These are phyloP conservation scores for Phymatocera aterrima DNA, from an alignment of 2,888 invertebrate genomes.

Conservation along the genomic window DNA sequence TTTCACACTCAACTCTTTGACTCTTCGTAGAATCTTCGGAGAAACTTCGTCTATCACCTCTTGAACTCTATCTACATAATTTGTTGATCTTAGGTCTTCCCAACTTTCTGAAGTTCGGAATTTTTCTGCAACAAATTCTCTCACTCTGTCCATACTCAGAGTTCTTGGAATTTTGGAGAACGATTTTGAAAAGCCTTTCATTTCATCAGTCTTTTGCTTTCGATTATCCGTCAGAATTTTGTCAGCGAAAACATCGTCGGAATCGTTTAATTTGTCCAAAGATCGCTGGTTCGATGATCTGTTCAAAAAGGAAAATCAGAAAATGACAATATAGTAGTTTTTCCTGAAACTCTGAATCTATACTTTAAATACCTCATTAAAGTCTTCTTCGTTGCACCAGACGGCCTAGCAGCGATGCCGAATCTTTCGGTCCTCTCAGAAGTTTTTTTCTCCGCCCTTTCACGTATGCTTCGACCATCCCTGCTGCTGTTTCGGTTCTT, in stretches of 20 bases:
- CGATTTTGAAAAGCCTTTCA: not conserved
- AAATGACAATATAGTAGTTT: no score
- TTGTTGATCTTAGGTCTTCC: constrained; percentile 62
- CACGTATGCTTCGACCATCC: constrained; percentile 51
- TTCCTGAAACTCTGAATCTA: no score
- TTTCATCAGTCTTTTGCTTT: constrained; percentile 38
- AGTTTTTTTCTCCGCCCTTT: not conserved
- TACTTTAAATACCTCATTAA: constrained; percentile 24
- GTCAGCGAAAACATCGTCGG: not conserved
- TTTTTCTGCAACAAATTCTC: constrained; percentile 59
- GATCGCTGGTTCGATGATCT: constrained; percentile 15
- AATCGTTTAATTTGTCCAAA: not conserved
- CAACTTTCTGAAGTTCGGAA: constrained; percentile 59
- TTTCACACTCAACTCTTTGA: constrained; percentile 61
- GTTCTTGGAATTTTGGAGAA: constrained; percentile 37
- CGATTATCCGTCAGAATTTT: constrained; percentile 28
- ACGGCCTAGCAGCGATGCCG: not conserved
- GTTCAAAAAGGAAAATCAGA: not conserved
- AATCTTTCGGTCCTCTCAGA: not conserved
- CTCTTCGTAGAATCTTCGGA: constrained; percentile 63
- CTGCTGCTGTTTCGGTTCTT: constrained; percentile 60
- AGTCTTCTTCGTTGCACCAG: constrained; percentile 1
- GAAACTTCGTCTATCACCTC: constrained; percentile 66
- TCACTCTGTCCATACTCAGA: constrained; percentile 60
- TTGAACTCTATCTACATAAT: constrained; percentile 66